Conservation (phyloP, 2,888 invertebrate species). For the Prenolepis imparis region DNA sequence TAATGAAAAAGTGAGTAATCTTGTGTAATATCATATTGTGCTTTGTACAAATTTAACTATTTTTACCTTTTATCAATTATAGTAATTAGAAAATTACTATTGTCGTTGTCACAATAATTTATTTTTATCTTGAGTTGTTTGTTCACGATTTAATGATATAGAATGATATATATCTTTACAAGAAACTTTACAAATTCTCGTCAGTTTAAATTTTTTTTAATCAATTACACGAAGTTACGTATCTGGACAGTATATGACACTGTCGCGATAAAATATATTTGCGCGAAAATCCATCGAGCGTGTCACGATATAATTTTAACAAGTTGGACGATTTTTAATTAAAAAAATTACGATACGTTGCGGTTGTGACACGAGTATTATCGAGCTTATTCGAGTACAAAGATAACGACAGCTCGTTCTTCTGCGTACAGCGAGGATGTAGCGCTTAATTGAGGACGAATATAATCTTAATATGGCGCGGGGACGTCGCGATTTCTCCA, state of each 20-base stretch:
- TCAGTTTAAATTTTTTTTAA: not conserved
- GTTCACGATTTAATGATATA: slow-evolving; percentile 4
- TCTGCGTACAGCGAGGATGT: not conserved
- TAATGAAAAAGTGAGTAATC: slow-evolving; percentile 46
- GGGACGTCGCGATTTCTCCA: slow-evolving; percentile 32
- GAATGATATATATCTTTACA: not conserved
- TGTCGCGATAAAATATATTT: not conserved
- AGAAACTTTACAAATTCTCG: not conserved
- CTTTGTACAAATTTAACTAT: slow-evolving; percentile 13
- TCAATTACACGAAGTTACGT: not conserved
- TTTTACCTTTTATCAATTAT: slow-evolving; percentile 11
- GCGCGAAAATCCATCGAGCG: not conserved
- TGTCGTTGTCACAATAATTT: slow-evolving; percentile 11
- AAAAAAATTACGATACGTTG: slow-evolving; percentile 19
- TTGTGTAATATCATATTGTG: slow-evolving; percentile 9
- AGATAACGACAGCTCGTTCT: slow-evolving; percentile 41
- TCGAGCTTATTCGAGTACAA: slow-evolving; percentile 23
- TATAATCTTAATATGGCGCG: slow-evolving; percentile 63
- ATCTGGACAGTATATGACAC: not conserved
- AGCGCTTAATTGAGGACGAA: slow-evolving; percentile 48
- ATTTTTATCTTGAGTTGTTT: slow-evolving; percentile 11
- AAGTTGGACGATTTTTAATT: slow-evolving; percentile 43
- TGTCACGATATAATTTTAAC: not conserved
- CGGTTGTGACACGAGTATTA: slow-evolving; percentile 30
- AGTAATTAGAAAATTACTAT: slow-evolving; percentile 24